Percentiles rank a stretch among this genome's conserved stretches.
phyloP scores from a whole-genome alignment of 2,888 invertebrate species.

The Margaritifera margaritifera region DNA sequence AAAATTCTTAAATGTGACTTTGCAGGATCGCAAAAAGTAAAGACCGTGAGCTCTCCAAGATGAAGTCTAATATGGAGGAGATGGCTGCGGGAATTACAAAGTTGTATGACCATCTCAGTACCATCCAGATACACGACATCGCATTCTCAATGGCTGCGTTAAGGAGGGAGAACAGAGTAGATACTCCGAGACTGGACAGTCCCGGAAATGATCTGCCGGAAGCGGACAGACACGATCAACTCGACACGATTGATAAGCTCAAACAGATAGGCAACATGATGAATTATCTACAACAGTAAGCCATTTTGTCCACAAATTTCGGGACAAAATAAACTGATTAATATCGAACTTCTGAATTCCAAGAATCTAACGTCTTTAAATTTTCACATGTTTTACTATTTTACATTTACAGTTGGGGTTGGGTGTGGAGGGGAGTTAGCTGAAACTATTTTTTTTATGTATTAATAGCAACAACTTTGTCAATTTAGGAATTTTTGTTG shows the following conservation, averaged over 20 bases:
- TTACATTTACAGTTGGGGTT: no score
- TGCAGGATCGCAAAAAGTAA: constrained; percentile 30
- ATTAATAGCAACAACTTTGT: no score
- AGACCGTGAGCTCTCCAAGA: constrained; percentile 31
- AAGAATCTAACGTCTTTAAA: no score
- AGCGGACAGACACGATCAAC: constrained; percentile 32
- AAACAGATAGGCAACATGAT: constrained; percentile 35
- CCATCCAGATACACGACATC: constrained; percentile 38
- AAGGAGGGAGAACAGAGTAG: constrained; percentile 20
- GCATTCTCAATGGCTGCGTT: constrained; percentile 29
- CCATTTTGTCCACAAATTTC: background rate
- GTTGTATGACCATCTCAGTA: constrained; percentile 35
- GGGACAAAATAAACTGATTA: no score
- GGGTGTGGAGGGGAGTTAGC: no score
- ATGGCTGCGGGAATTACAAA: constrained; percentile 36
- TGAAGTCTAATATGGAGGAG: constrained; percentile 29
- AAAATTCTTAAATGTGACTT: background rate
- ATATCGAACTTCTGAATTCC: no score
- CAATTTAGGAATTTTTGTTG: no score
- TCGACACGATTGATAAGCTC: constrained; percentile 27
- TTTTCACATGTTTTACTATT: no score
- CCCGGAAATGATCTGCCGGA: constrained; percentile 37
- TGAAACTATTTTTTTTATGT: no score
- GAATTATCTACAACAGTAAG: constrained; percentile 39
- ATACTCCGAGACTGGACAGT: constrained; percentile 24